Evolutionary conservation across 64 coral and sea anemone genomes (phyloP).

Genomic region (Catalaphyllia jardinei): DNA sequence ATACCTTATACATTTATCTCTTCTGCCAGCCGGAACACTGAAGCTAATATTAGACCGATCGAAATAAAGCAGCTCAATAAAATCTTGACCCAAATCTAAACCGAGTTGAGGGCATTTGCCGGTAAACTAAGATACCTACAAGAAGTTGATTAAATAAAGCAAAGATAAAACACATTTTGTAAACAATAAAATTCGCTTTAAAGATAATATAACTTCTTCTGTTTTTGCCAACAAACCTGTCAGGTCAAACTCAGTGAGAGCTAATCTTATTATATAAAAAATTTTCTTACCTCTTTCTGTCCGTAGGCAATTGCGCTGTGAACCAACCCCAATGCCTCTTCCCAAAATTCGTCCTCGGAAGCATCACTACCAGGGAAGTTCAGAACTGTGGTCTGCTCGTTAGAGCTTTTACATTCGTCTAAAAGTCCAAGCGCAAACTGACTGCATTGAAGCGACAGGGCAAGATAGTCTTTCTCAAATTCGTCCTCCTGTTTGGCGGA

Average conservation of each 20-base stretch:
- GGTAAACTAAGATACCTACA: background rate
- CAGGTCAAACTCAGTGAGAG: background rate
- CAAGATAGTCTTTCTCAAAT: conserved; percentile 90
- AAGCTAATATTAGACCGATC: background rate
- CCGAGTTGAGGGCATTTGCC: background rate
- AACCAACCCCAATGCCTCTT: conserved; percentile 75
- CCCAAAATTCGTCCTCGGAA: conserved; percentile 50
- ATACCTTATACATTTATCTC: background rate
- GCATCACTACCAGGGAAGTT: conserved; percentile 80
- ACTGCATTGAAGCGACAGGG: conserved; percentile 75
- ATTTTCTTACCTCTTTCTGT: conserved; percentile 92
- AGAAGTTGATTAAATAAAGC: background rate
- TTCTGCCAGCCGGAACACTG: background rate
- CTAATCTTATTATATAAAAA: conserved; percentile 32
- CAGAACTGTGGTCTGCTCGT: conserved; percentile 78
- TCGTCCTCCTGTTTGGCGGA: conserved; percentile 89
- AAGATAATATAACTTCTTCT: background rate
- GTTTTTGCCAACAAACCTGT: background rate
- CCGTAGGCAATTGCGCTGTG: conserved; percentile 88
- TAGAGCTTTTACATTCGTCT: conserved; percentile 89
- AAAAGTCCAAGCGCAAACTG: conserved; percentile 84
- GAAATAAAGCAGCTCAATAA: background rate
- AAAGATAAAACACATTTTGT: conserved; percentile 17
- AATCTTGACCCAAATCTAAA: background rate
- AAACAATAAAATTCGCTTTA: background rate